Evolutionary conservation across 37 sponge, comb jelly and placozoan genomes (phyloP).

Genomic region (Diacarnus erythraeanus): DNA sequence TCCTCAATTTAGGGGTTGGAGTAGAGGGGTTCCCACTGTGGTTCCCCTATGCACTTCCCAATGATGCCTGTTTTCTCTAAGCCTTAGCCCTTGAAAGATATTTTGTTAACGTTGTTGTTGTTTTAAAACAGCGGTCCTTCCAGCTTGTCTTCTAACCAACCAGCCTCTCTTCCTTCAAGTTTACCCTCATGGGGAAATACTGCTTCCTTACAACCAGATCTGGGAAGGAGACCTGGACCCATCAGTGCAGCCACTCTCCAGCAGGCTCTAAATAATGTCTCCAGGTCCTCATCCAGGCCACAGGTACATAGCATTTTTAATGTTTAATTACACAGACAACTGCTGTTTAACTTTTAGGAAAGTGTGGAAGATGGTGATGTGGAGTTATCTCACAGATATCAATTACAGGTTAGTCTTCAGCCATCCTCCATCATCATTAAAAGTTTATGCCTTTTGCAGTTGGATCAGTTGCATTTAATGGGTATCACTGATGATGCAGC

Average conservation of each 20-base stretch:
- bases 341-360: neutral
- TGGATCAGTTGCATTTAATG: slow-evolving; percentile 65
- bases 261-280: slow-evolving; percentile 13
- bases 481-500: slow-evolving; percentile 65
- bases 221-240: neutral
- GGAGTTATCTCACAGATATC: neutral
- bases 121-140: neutral
- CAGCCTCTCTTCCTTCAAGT: neutral
- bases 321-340: too few relatives aligned
- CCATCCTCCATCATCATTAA: too few relatives aligned
- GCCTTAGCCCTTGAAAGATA: too few relatives aligned
- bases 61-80: too few relatives aligned
- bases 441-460: slow-evolving; percentile 15
- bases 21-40: neutral
- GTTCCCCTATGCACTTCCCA: too few relatives aligned
- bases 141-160: slow-evolving; percentile 14
- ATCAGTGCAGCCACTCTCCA: slow-evolving; percentile 24
- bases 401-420: neutral
- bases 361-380: neutral
- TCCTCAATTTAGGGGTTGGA: neutral
- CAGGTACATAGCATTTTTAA: too few relatives aligned
- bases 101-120: neutral
- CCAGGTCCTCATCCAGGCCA: too few relatives aligned
- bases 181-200: neutral
- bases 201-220: neutral